These are phyloP conservation scores for Esox lucius DNA, from an alignment of 2,797 vertebrate genomes.

Conservation along the genomic window DNA sequence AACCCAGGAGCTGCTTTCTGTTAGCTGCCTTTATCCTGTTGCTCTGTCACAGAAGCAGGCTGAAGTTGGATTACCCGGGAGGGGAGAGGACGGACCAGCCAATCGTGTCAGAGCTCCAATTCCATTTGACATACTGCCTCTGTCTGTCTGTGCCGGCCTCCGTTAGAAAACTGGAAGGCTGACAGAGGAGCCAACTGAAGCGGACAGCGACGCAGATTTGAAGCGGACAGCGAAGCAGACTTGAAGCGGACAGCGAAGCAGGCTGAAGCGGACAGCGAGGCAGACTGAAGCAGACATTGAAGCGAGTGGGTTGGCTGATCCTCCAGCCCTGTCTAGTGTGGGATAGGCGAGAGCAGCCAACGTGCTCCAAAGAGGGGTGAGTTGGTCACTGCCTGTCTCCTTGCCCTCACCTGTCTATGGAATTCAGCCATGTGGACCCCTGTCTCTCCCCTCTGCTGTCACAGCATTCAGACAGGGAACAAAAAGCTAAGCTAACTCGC, in stretches of 20 bases:
- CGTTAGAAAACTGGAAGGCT: no score
- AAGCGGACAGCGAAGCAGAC: no score
- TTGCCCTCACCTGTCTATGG: constrained; percentile 54
- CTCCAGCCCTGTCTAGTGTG: background rate
- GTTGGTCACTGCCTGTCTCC: constrained; percentile 25
- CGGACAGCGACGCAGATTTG: no score
- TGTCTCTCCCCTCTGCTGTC: background rate
- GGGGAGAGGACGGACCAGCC: no score
- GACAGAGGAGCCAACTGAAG: no score
- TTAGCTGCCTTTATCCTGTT: background rate
- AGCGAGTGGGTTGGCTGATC: background rate
- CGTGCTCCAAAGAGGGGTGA: constrained; percentile 21
- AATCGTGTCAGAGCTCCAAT: no score
- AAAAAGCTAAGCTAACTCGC: background rate
- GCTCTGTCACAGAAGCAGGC: background rate
- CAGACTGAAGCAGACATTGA: background rate
- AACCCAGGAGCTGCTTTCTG: background rate
- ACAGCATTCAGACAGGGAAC: background rate
- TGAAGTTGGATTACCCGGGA: constrained; percentile 9
- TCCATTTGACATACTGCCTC: no score
- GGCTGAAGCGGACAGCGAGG: background rate
- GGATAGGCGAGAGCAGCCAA: background rate
- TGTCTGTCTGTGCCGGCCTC: no score
- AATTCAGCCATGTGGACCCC: constrained; percentile 31
- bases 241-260: no score